Percentiles rank a stretch among this genome's conserved stretches.
Conservation (phyloP, 2,113 vertebrate genomes). For the Zosterops japonicus region DNA sequence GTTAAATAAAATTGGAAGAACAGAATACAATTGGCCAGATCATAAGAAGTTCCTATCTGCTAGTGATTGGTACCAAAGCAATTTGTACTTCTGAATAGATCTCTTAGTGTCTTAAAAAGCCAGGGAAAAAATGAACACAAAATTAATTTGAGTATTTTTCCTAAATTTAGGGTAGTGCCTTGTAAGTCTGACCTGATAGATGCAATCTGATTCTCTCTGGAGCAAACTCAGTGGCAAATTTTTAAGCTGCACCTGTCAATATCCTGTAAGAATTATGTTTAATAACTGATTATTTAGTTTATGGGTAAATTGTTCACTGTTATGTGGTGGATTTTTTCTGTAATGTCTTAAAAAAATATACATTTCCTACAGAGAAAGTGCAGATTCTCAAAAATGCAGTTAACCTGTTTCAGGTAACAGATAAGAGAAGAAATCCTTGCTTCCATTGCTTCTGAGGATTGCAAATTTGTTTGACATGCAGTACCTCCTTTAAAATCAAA, state of each 20-base stretch:
- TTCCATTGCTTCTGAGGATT: background rate
- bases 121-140: background rate
- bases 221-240: background rate
- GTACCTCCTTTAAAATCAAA: background rate
- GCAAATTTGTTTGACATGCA: background rate
- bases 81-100: background rate
- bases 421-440: background rate
- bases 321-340: background rate
- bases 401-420: background rate
- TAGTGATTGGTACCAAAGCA: background rate
- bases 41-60: background rate
- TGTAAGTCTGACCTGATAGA: background rate
- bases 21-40: background rate
- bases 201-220: background rate
- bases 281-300: background rate
- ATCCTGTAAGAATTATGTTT: background rate
- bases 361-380: background rate
- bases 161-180: background rate
- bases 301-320: background rate
- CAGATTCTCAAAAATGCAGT: background rate
- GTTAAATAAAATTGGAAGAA: background rate
- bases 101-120: background rate
- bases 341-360: background rate
- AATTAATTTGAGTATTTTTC: background rate
- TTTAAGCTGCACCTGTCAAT: background rate